These are phyloP conservation scores for Jacana jacana DNA, from an alignment of 2,113 vertebrate species.

Conservation along the genomic window DNA sequence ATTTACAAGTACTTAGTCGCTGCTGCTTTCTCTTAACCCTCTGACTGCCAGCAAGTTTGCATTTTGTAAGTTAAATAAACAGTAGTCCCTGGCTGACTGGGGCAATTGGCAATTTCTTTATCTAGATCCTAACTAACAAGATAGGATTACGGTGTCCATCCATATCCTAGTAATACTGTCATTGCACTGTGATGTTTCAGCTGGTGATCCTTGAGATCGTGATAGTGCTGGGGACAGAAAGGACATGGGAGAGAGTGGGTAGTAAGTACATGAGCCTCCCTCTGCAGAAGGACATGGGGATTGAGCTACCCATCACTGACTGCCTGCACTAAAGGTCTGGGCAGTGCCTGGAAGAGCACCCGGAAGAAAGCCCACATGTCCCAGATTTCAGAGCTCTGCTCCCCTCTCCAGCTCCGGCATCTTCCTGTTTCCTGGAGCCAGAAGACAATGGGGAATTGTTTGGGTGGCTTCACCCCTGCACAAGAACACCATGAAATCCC, in stretches of 20 bases:
- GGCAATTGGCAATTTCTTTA: neutral
- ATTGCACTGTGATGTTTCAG: neutral
- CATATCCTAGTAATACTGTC: too few relatives aligned
- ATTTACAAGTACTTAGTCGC: neutral
- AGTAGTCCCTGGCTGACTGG: neutral
- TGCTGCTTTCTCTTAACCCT: constrained; percentile 22
- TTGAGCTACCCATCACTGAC: rapidly evolving
- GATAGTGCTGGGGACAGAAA: neutral
- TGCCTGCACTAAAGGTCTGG: neutral
- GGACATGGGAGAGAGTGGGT: rapidly evolving
- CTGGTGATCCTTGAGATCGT: neutral
- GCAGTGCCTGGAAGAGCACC: neutral
- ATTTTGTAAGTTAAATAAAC: neutral
- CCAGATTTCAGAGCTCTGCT: neutral
- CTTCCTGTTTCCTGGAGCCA: neutral
- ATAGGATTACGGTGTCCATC: neutral
- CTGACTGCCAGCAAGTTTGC: neutral
- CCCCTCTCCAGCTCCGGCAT: rapidly evolving
- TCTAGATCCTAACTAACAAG: neutral
- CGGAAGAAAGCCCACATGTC: neutral
- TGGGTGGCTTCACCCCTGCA: neutral
- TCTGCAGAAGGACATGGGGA: neutral
- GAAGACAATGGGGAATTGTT: neutral
- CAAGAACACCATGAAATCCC: rapidly evolving
- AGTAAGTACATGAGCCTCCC: neutral